Evolutionary conservation across 2,888 invertebrate genomes (phyloP), one percentile per base, ranked within the genome.

Genomic region (Dorcus hopei): DNA sequence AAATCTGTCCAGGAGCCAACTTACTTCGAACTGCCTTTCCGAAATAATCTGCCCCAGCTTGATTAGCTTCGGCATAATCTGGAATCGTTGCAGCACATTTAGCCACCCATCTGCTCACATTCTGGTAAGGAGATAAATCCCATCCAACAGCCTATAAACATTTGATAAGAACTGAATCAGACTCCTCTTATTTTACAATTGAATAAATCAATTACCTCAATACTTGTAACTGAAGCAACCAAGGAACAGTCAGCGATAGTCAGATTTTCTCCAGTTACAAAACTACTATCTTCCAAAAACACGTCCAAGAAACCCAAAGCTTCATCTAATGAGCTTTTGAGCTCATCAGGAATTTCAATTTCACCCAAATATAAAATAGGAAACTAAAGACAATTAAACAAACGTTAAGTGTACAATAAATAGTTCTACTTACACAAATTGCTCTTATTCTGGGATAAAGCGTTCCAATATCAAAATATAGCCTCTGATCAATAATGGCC

Each of bases 241-340:
- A 85, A 80, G 5, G 82, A 80, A 65, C 84, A 82, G 70, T 89
- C 88, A 39, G 88, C 88, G 59, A 88, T 81, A 9, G 88, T 87
- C 39, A 83, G 74, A 49, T 81, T 75, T 47, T 85, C 80, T 5
- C 87, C 87, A 23, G 85, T 82, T 38, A 85, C 83, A 82, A 85
- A 88, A 63, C 83, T 80, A 49, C 80, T 81, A 14, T 79, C 81
- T 57, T 79, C 80, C 43, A 88, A 74, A 69, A 85, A 87, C 23
- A 79, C 77, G 54, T 88, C 83, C 42, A 88, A 72, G 66, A 85
- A 84, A 3, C 79, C 82, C n/a, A 88, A 77, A 3, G 84, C 83
- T 61, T 80, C 79, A 57, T 85, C 83, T 23, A 88, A 68, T 49
- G 83, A 80, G 61, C 82, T 78, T 69, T 81, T 83, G 40, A 83